A percentile compares a stretch with the other conserved stretches of the same genome.
phyloP scores from a whole-genome alignment of 1,140 invertebrate species.

The Melanaphis sacchari region DNA sequence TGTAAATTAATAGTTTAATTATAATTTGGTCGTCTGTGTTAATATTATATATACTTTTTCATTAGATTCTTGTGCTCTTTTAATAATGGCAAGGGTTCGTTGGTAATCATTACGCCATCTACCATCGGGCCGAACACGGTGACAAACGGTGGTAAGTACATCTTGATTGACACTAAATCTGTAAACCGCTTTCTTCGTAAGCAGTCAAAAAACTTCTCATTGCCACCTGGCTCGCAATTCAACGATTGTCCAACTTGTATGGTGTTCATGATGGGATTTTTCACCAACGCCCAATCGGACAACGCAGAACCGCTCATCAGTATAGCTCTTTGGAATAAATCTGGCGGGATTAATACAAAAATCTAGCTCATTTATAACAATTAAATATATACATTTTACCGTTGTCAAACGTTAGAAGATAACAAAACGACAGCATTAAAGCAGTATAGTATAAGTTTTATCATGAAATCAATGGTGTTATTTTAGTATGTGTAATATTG shows the following conservation, averaged over 20 bases:
- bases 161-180: conserved; percentile 76
- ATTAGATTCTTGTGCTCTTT: conserved; percentile 38
- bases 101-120: conserved; percentile 82
- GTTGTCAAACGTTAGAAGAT: neutral
- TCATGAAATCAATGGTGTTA: neutral
- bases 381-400: neutral
- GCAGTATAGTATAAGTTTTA: neutral
- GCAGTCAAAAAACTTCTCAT: conserved; percentile 68
- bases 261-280: conserved; percentile 79
- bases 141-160: conserved; percentile 71
- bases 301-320: conserved; percentile 93
- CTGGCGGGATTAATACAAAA: conserved; percentile 67
- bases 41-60: conserved; percentile 16
- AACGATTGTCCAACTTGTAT: conserved; percentile 81
- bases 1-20: neutral
- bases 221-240: conserved; percentile 74
- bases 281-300: conserved; percentile 86
- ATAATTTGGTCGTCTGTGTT: neutral
- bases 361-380: neutral
- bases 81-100: conserved; percentile 68
- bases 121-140: conserved; percentile 82
- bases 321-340: conserved; percentile 88
- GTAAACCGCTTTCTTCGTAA: conserved; percentile 70
- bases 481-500: neutral
- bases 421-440: neutral